phyloP scores from a whole-genome alignment of 2,797 vertebrate genomes.

The Pipistrellus pygmaeus region DNA sequence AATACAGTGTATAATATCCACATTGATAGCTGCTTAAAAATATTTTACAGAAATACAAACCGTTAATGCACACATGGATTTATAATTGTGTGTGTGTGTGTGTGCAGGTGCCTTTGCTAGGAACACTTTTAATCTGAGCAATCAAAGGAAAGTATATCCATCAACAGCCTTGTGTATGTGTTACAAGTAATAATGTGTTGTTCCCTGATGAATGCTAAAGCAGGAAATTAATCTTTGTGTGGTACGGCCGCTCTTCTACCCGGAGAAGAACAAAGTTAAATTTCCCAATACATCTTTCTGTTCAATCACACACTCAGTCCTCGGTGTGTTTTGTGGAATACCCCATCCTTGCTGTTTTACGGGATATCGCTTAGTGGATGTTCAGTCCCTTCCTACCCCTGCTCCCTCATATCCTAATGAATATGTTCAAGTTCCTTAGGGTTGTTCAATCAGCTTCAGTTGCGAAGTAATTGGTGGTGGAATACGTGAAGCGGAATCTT shows the following conservation, averaged over 20 bases:
- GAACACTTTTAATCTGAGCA: constrained; percentile 78
- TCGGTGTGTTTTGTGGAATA: constrained; percentile 61
- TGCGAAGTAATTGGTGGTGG: constrained; percentile 17
- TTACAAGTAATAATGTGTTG: constrained; percentile 85
- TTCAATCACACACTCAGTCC: constrained; percentile 78
- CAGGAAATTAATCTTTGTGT: constrained; percentile 86
- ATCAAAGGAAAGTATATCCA: constrained; percentile 79
- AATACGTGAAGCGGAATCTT: neutral
- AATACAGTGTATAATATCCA: constrained; percentile 53
- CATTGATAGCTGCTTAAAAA: constrained; percentile 52
- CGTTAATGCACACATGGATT: constrained; percentile 59
- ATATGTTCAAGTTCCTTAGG: constrained; percentile 66
- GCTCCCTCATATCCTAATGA: constrained; percentile 67
- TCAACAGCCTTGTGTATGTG: constrained; percentile 84
- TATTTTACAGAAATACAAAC: constrained; percentile 31
- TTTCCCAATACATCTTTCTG: constrained; percentile 77
- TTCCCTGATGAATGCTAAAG: constrained; percentile 86
- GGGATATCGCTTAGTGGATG: constrained; percentile 28
- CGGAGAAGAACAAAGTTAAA: constrained; percentile 78
- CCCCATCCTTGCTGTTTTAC: constrained; percentile 54
- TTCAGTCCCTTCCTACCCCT: constrained; percentile 11
- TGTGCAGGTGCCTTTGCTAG: constrained; percentile 65
- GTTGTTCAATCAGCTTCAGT: constrained; percentile 41
- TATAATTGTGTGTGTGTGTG: constrained; percentile 68
- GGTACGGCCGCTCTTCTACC: constrained; percentile 77